phyloP scores from a whole-genome alignment of 2,113 vertebrate species.

The Poecile atricapillus region DNA sequence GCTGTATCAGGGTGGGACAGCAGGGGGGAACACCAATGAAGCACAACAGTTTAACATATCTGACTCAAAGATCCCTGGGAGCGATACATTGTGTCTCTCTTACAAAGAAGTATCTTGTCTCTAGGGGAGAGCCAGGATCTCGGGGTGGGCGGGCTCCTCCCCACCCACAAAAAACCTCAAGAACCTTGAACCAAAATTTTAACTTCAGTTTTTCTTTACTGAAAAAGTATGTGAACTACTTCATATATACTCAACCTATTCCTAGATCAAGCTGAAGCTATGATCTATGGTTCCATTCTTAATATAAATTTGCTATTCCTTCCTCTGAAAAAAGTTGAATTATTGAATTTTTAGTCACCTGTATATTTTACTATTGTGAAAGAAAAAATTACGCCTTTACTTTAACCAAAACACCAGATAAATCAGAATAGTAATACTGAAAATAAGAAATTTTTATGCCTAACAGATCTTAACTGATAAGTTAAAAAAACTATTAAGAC shows the following conservation, averaged over 20 bases:
- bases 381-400: background rate
- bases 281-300: background rate
- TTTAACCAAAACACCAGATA: background rate
- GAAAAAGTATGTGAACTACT: background rate
- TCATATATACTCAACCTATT: background rate
- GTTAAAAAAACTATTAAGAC: background rate
- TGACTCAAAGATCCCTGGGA: no score
- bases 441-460: background rate
- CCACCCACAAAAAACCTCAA: no score
- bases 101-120: no score
- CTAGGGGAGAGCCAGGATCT: no score
- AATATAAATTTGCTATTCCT: background rate
- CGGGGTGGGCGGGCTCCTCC: no score
- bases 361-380: background rate
- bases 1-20: no score
- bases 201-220: background rate
- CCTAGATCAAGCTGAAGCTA: background rate
- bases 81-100: no score
- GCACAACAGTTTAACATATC: no score
- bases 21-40: no score
- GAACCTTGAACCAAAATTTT: background rate
- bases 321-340: background rate
- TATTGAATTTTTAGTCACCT: background rate
- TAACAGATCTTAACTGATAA: background rate
- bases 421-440: background rate